Conservation (phyloP, 92 coral and sea anemone species). For the Phenganax stokvisi region DNA sequence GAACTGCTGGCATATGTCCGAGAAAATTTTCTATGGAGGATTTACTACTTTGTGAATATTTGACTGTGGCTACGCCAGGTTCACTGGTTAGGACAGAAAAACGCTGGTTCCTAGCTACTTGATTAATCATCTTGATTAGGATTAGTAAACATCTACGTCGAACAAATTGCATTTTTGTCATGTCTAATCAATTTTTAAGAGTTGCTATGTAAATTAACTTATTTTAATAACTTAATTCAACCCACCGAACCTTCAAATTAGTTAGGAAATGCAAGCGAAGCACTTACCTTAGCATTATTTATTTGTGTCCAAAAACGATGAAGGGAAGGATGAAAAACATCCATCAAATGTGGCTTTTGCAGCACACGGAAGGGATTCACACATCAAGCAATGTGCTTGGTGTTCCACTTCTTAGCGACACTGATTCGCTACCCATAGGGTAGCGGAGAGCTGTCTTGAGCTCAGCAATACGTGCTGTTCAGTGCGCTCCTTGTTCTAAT, state of each 20-base stretch:
- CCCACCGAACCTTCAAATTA: too few relatives aligned
- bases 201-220: background rate
- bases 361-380: too few relatives aligned
- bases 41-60: constrained; percentile 28
- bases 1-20: background rate
- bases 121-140: background rate
- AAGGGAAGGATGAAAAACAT: too few relatives aligned
- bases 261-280: too few relatives aligned
- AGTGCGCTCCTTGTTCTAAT: too few relatives aligned
- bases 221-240: background rate
- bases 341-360: too few relatives aligned
- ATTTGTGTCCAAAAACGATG: too few relatives aligned
- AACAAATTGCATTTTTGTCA: constrained; percentile 6
- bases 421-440: background rate
- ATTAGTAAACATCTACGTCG: background rate
- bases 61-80: constrained; percentile 1
- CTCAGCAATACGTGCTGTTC: background rate
- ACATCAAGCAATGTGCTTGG: background rate
- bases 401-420: background rate
- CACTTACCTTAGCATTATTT: too few relatives aligned
- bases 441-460: background rate
- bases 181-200: background rate
- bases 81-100: constrained; percentile 24
- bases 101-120: constrained; percentile 15
- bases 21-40: constrained; percentile 28